phyloP scores from a whole-genome alignment of 2,113 vertebrate genomes.

The Channa maculata region DNA sequence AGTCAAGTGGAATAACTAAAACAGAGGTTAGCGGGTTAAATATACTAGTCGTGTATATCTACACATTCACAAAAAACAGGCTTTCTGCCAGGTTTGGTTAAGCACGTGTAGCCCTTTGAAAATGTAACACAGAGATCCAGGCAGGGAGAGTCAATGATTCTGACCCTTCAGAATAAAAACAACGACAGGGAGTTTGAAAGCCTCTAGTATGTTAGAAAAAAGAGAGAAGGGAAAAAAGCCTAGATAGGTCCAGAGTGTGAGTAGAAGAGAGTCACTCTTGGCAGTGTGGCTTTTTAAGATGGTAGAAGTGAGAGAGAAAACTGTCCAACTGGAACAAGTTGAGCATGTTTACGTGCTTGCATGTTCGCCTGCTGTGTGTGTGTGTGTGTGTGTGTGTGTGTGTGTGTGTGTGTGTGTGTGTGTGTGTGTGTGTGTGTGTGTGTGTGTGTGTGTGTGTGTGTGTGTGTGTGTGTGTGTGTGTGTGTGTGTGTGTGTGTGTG shows the following conservation, averaged over 20 bases:
- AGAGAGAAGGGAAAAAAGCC: neutral
- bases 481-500: neutral
- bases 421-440: neutral
- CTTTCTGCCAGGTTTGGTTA: slow-evolving; percentile 16
- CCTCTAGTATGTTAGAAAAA: slow-evolving; percentile 9
- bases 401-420: slow-evolving; percentile 1
- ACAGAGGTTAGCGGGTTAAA: slow-evolving; percentile 52
- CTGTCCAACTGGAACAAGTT: slow-evolving; percentile 29
- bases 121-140: slow-evolving; percentile 12
- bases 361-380: neutral
- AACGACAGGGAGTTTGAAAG: neutral
- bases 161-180: too few species aligned
- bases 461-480: neutral
- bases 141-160: neutral
- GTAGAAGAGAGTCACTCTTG: slow-evolving; percentile 21
- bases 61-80: slow-evolving; percentile 14
- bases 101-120: slow-evolving; percentile 26
- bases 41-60: slow-evolving; percentile 27
- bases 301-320: slow-evolving; percentile 53
- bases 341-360: neutral
- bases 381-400: neutral
- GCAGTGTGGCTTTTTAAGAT: slow-evolving; percentile 48
- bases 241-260: slow-evolving; percentile 15
- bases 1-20: slow-evolving; percentile 35
- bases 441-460: neutral